Conservation (phyloP, 2,888 invertebrate species). For the Phortica magna region DNA sequence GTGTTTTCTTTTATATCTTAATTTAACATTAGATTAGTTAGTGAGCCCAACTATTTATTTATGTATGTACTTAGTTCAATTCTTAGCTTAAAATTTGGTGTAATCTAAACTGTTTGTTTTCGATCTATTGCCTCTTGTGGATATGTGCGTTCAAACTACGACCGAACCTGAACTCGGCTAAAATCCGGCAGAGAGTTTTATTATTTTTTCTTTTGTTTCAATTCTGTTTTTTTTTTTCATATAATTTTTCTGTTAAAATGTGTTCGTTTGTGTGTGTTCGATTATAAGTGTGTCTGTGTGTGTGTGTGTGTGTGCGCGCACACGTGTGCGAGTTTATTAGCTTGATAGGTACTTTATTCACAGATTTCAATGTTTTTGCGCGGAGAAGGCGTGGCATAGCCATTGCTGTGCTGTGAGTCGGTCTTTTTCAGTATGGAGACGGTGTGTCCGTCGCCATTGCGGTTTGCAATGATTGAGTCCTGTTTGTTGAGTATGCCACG, state of each 20-base stretch:
- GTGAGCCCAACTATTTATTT: slow-evolving; percentile 22
- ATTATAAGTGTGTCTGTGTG: slow-evolving; percentile 30
- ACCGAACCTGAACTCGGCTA: slow-evolving; percentile 30
- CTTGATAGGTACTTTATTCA: slow-evolving; percentile 60
- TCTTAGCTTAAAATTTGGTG: background rate
- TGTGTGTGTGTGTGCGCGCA: background rate
- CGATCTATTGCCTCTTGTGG: slow-evolving; percentile 5
- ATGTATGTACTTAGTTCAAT: background rate
- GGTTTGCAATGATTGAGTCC: slow-evolving; percentile 76
- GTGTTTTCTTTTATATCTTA: slow-evolving; percentile 44
- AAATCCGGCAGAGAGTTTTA: slow-evolving; percentile 7
- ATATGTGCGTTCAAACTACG: slow-evolving; percentile 48
- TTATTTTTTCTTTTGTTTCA: background rate
- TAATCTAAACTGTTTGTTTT: background rate
- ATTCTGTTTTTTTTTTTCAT: background rate
- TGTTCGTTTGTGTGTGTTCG: background rate
- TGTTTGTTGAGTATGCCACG: slow-evolving; percentile 76
- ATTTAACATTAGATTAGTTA: slow-evolving; percentile 24
- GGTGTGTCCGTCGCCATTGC: slow-evolving; percentile 74
- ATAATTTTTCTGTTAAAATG: background rate
- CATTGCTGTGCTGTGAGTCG: slow-evolving; percentile 74
- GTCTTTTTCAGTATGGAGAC: slow-evolving; percentile 78
- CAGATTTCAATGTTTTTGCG: slow-evolving; percentile 76
- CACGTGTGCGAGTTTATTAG: slow-evolving; percentile 15
- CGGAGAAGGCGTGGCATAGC: slow-evolving; percentile 71